These are phyloP conservation scores for Anarhynchus alexandrinus DNA, from an alignment of 2,113 vertebrate genomes.

Conservation along the genomic window DNA sequence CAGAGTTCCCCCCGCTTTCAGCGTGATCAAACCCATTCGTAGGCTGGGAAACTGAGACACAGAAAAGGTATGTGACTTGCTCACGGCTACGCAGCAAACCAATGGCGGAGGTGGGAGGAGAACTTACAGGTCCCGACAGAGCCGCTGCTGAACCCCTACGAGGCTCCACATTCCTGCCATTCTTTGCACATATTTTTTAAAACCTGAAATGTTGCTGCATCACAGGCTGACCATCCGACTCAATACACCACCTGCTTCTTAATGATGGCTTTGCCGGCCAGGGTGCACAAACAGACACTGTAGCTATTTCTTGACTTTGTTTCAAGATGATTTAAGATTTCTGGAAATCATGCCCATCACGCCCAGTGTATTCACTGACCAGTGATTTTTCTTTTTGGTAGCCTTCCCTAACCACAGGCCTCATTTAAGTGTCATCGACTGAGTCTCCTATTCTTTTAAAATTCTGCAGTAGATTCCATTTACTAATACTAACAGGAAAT, in stretches of 20 bases:
- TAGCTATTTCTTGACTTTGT: not conserved
- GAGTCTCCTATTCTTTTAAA: constrained; percentile 54
- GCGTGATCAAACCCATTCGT: not conserved
- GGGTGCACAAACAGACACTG: not conserved
- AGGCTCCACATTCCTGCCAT: constrained; percentile 41
- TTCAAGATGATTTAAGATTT: not conserved
- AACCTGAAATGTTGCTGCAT: constrained; percentile 24
- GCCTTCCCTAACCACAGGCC: constrained; percentile 24
- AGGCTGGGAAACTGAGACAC: not conserved
- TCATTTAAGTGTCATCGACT: not conserved
- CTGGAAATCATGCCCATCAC: not conserved
- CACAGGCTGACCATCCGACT: not conserved
- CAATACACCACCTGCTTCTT: not conserved
- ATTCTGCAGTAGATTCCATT: constrained; percentile 67
- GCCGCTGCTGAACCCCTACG: not conserved
- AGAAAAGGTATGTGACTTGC: constrained; percentile 19
- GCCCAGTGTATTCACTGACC: not conserved
- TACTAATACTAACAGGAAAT: constrained; percentile 80
- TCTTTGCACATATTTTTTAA: not conserved
- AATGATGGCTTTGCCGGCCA: rapidly evolving
- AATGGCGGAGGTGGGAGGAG: not conserved
- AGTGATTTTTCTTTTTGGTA: constrained; percentile 12
- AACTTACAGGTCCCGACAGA: constrained; percentile 12
- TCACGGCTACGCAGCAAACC: not conserved
- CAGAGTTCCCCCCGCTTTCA: not conserved